Percentiles rank a stretch among this genome's conserved stretches.
phyloP scores from a whole-genome alignment of 2,113 vertebrate species.

The Talpa occidentalis region DNA sequence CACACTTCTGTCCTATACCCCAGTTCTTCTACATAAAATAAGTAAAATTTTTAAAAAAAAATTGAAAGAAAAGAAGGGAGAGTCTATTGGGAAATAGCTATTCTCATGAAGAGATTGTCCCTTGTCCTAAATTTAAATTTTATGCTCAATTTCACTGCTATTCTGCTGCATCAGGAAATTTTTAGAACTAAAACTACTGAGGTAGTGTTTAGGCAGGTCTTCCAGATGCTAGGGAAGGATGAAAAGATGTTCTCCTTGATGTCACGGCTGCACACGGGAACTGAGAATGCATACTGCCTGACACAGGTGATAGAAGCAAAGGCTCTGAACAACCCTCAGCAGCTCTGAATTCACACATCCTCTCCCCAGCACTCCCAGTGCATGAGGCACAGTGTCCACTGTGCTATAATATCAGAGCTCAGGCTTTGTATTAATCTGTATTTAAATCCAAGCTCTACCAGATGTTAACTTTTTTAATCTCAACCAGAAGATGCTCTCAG shows the following conservation, averaged over 20 bases:
- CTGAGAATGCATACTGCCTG: background rate
- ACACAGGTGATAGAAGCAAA: background rate
- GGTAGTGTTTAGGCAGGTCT: background rate
- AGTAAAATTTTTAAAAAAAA: too few relatives aligned
- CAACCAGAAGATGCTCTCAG: background rate
- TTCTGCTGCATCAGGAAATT: background rate
- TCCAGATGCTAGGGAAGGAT: background rate
- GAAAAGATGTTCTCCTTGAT: background rate
- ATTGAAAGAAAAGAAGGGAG: background rate
- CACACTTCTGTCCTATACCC: too few relatives aligned
- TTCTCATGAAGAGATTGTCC: background rate
- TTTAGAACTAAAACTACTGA: background rate
- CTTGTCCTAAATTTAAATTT: background rate
- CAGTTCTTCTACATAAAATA: too few relatives aligned
- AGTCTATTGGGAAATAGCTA: background rate
- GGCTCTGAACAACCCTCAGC: background rate
- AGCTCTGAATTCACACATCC: background rate
- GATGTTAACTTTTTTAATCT: background rate
- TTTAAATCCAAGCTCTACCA: background rate
- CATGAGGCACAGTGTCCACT: background rate
- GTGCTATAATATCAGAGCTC: too few relatives aligned
- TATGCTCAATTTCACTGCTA: background rate
- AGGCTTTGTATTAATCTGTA: background rate
- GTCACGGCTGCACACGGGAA: background rate
- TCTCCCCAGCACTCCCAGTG: background rate